Evolutionary conservation across 2,797 vertebrate genomes (phyloP), one percentile per base, ranked within the genome.

Genomic region (Thaleichthys pacificus): DNA sequence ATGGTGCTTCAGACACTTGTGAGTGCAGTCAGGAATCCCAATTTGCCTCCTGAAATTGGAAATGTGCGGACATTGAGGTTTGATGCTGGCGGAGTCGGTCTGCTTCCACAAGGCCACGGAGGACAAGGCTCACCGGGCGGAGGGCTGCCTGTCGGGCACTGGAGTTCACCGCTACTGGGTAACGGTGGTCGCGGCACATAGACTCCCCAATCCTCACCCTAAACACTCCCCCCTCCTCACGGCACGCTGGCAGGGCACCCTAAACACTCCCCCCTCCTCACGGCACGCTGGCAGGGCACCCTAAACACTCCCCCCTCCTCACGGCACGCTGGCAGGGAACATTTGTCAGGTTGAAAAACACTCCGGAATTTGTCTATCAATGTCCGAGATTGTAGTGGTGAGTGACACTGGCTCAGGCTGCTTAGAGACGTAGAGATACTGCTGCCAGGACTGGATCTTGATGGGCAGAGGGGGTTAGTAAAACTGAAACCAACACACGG

Each of bases 21-120:
- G 83, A 83, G 83, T 80, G 82, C 83, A 83, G 85, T 91, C 89
- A 91, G 91, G 85, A 90, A 92, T 91, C 86, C 86, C 87, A 92
- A 90, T 92, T 92, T 91, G 88, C 86, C 82, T 89, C 83, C 89
- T 90, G 89, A 91, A 92, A 93, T 89, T 91, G 86, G 88, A 93
- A 92, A 90, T 86, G 84, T 89, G 88, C 86, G 83, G 88, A 88
- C 87, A 87, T 67, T 85, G 89, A 90, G 88, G 87, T 83, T 81
- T 86, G 73, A 82, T 85, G 86, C 85, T 89, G 90, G 89, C 89
- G 85, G 86, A 81, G 72, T 88, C 77, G 58, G 76, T 71, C 74
- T 75, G 67, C 71, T 77, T 72, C 80, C 79, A 81, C 83, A 83
- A 82, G 83, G 83, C 91, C 84, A 85, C 73, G 73, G 70, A 75